Evolutionary conservation across 2,113 vertebrate species (phyloP), one percentile per base, ranked within the genome.

Genomic region (pig (Sus scrofa)): DNA sequence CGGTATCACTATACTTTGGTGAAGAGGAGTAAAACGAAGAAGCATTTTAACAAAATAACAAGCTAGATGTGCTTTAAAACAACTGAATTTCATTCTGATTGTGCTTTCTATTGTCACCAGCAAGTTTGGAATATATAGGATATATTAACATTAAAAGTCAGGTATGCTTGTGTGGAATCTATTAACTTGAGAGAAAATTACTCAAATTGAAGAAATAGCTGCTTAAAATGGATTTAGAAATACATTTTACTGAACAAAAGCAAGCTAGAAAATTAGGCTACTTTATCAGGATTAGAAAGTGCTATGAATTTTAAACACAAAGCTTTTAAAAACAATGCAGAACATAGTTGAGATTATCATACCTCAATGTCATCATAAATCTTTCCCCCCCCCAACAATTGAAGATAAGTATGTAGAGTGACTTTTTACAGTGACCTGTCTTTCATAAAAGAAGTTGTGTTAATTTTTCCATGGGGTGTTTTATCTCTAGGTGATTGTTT

Each of bases 291-390:
- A 97, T 98, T 98, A 98, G 98, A 98, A 98, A 97, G 97, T 98
- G 98, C 95, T 98, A 93, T 97, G 98, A 99, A 99, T 98, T 98
- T 98, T 98, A 98, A 98, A 97, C 97, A 97, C 97, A 97, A 98
- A 96, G 96, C 97, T 97, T 98, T 97, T 83, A 96, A 98, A 98
- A 98, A 97, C 91, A 96, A 97, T 96, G 98, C 92, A 88, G 96
- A 98, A 97, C 92, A 92, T 91, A 98, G 95, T 97, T 98, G 97
- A 98, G 98, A 98, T 98, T 98, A 98, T 97, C 97, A 97, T 95
- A 98, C 97, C 97, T 99, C 98, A 98, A 97, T 98, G 97, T 98
- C 97, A 98, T 98, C 98, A 91, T 96, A 95, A 97, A 97, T 98
- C 97, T 98, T 94, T 98, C 97, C 96, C 95, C 79, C 1, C 1